Base-by-base conservation (phyloP, 2,888 invertebrate genomes). In the Melanophora roralis region DNA sequence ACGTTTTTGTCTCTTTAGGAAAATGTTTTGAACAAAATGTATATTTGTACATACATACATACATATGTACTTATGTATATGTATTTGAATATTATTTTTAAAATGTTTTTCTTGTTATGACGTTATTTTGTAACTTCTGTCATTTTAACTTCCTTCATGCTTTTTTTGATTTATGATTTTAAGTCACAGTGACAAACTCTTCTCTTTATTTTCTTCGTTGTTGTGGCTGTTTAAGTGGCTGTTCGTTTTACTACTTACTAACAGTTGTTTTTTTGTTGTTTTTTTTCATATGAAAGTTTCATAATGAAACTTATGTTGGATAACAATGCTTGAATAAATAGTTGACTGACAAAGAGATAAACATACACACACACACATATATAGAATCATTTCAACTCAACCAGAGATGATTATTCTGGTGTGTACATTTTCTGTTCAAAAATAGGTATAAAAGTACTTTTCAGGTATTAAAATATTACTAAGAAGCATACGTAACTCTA, bases 121-220 rank as follows among this genome's bases (percentile, higher is more conserved):
- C 32, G 47, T 49, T 74, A 40, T 73, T 59, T 74, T 71, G 45
- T 55, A 62, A 55, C 47, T 76, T 55, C 49, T 76, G 75, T 49
- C 78, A 59, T 62, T 80, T 55, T 49, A 57, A 62, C 67, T 80
- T 80, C 75, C 75, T 71, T 67, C 75, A 75, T 53, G 51, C 53
- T 57, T 75, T 27, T 73, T 80, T 75, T 80, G 67, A 75, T 80
- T 80, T 80, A 80, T 72, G 72, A 75, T 64, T 72, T 72, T 14
- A 64, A 75, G 79, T 75, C 75, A 75, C 55, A 67, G 67, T 80
- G 79, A 80, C 75, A 80, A 80, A 75, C 75, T 75, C 72, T 60
- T 40, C 62, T 51, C 32, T 38, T 53, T 38, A 16, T 73, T 69
- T 49, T n/a, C 45, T 38, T 51, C 40, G 57, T 68, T 45, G 43